Evolutionary conservation across 1,140 invertebrate species (phyloP).

Genomic region (Drosophila sucinea): DNA sequence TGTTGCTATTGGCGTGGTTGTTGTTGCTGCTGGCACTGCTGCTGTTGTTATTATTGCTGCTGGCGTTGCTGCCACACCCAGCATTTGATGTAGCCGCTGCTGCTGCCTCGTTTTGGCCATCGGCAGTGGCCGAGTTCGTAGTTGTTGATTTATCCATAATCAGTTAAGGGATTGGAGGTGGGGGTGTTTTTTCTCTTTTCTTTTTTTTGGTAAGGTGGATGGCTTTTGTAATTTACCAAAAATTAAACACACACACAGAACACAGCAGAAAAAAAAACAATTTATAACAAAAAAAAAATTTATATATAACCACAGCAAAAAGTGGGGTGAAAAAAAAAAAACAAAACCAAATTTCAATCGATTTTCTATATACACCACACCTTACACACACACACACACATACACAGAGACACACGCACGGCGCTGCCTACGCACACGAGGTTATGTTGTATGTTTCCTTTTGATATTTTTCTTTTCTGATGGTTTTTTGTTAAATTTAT

Average conservation of each 20-base stretch:
- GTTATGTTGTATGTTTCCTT: constrained; percentile 17
- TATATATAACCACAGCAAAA: constrained; percentile 38
- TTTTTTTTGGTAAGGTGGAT: background rate
- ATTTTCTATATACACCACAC: constrained; percentile 79
- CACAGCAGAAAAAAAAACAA: constrained; percentile 14
- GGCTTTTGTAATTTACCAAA: background rate
- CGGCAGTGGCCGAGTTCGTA: constrained; percentile 62
- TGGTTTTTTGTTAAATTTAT: background rate
- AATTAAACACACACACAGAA: constrained; percentile 6
- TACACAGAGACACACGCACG: constrained; percentile 11
- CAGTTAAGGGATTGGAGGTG: constrained; percentile 7
- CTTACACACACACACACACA: constrained; percentile 51
- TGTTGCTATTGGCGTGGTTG: constrained; percentile 30
- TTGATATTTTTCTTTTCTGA: background rate
- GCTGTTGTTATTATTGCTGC: constrained; percentile 17
- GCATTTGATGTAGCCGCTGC: constrained; percentile 22
- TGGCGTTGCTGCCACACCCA: constrained; percentile 42
- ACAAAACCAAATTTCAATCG: constrained; percentile 59
- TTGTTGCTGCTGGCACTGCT: constrained; percentile 31
- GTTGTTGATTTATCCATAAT: constrained; percentile 72
- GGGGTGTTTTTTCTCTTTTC: background rate
- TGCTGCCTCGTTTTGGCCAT: constrained; percentile 55
- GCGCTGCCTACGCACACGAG: constrained; percentile 5
- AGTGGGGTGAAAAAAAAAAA: constrained; percentile 29
- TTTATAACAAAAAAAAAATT: constrained; percentile 28